Evolutionary conservation across 2,113 vertebrate genomes (phyloP).

Genomic region (Cygnus buccinator): DNA sequence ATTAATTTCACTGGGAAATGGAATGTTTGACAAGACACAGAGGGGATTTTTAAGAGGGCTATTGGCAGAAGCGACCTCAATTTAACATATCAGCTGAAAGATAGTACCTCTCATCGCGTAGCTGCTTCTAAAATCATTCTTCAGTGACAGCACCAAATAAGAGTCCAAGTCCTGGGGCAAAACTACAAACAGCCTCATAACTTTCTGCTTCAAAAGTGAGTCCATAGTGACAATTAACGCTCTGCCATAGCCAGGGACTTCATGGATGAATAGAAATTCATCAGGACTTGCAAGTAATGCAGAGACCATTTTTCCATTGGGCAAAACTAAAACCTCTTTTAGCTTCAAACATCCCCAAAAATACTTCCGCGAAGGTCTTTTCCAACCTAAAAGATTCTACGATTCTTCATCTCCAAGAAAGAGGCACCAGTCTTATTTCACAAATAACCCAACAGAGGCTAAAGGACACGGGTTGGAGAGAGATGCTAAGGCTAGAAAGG

Average conservation of each 20-base stretch:
- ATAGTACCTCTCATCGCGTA: conserved; percentile 14
- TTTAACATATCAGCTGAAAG: conserved; percentile 53
- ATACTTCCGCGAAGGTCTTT: background rate
- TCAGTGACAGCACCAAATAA: conserved; percentile 31
- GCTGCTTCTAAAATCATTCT: conserved; percentile 41
- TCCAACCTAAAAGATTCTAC: background rate
- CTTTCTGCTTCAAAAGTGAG: conserved; percentile 6
- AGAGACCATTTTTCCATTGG: background rate
- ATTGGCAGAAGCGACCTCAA: conserved; percentile 56
- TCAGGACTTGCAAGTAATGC: background rate
- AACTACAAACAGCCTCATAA: background rate
- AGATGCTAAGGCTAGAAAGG: background rate
- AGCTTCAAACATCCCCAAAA: background rate
- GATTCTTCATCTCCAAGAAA: background rate
- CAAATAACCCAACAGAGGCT: background rate
- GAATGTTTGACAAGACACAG: conserved; percentile 57
- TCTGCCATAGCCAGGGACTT: background rate
- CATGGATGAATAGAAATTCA: background rate
- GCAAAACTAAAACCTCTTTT: background rate
- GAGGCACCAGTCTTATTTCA: background rate
- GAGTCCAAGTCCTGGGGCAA: conserved; percentile 11
- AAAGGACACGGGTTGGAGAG: background rate
- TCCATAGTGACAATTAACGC: background rate
- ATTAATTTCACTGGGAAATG: conserved; percentile 59
- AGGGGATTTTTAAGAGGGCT: conserved; percentile 57